phyloP scores from a whole-genome alignment of 2,797 vertebrate species.

The Etheostoma nigrum region DNA sequence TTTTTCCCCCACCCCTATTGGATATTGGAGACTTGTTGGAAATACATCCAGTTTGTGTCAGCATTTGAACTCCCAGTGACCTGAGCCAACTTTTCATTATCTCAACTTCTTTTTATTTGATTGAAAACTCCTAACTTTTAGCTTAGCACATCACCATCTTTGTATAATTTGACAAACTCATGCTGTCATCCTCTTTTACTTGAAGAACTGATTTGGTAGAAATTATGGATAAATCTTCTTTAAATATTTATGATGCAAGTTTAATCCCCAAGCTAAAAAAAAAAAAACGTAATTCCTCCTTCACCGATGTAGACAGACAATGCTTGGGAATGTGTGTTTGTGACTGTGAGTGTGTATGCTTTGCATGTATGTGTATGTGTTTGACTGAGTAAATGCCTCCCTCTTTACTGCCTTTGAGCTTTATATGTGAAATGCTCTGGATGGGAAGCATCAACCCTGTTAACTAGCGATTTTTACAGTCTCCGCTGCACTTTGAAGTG shows the following conservation, averaged over 20 bases:
- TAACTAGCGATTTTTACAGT: constrained; percentile 7
- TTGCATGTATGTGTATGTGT: background rate
- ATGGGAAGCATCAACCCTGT: constrained; percentile 24
- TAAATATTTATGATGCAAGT: constrained; percentile 71
- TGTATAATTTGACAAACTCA: constrained; percentile 30
- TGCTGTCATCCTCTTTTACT: constrained; percentile 35
- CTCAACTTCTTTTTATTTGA: constrained; percentile 12
- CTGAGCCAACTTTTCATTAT: background rate
- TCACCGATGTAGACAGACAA: constrained; percentile 45
- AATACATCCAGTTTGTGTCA: background rate
- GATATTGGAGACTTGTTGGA: background rate
- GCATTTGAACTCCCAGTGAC: background rate
- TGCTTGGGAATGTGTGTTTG: constrained; percentile 37
- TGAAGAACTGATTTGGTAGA: constrained; percentile 53
- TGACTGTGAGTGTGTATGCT: background rate
- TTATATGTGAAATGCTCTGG: constrained; percentile 21
- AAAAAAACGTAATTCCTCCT: constrained; percentile 57
- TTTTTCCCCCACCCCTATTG: too few relatives aligned
- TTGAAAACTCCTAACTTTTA: background rate
- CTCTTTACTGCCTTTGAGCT: constrained; percentile 13
- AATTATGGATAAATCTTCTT: constrained; percentile 59
- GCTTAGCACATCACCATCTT: constrained; percentile 10
- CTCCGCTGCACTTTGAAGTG: constrained; percentile 35
- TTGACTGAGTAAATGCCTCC: background rate
- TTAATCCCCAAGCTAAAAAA: constrained; percentile 60